phyloP scores from a whole-genome alignment of 2,888 invertebrate genomes.

The Trisateles emortualis region DNA sequence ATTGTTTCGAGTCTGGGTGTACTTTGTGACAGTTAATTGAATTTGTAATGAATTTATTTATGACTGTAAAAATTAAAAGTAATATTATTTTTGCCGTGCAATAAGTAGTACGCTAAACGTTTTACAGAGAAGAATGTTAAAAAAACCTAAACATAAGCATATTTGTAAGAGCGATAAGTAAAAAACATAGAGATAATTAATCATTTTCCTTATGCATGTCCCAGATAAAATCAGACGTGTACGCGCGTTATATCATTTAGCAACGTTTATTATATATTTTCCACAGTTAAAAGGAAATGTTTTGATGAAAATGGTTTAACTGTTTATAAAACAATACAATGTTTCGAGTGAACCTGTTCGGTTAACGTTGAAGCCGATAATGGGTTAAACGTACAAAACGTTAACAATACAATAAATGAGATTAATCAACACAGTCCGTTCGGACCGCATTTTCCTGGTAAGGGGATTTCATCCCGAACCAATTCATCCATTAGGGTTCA shows the following conservation, averaged over 20 bases:
- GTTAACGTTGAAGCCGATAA: constrained; percentile 7
- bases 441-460: constrained; percentile 20
- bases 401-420: constrained; percentile 20
- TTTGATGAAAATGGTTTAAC: background rate
- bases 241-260: constrained; percentile 7
- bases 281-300: constrained; percentile 9
- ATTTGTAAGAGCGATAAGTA: constrained; percentile 17
- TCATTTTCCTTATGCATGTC: constrained; percentile 15
- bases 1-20: too few relatives aligned
- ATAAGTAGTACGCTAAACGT: too few relatives aligned
- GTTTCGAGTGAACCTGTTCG: background rate
- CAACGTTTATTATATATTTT: constrained; percentile 13
- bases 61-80: too few relatives aligned
- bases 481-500: constrained; percentile 29
- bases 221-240: constrained; percentile 24
- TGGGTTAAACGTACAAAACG: constrained; percentile 6
- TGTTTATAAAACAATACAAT: background rate
- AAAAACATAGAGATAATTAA: constrained; percentile 26
- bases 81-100: too few relatives aligned
- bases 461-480: constrained; percentile 18
- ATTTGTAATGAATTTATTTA: too few relatives aligned
- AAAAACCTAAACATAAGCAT: background rate
- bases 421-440: constrained; percentile 27
- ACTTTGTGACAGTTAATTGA: too few relatives aligned
- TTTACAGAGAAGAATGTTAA: background rate